A percentile compares a stretch with the other conserved stretches of the same genome.
Conservation (phyloP, 1,140 invertebrate species). For the Bombus superbus region DNA sequence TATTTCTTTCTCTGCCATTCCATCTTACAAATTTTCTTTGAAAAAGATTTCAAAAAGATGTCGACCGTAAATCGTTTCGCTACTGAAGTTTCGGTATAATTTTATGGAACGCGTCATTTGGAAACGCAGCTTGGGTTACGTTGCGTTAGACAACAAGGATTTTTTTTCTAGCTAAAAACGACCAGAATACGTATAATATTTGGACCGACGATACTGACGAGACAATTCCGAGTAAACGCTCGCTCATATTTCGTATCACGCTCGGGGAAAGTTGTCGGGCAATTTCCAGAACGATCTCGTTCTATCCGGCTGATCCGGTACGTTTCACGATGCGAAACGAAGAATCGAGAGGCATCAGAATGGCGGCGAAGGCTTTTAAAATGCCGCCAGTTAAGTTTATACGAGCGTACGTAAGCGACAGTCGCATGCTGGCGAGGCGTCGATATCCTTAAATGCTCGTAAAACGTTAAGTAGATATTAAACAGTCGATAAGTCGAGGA, state of each 20-base stretch:
- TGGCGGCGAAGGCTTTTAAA: background rate
- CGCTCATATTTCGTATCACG: background rate
- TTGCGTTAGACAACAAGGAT: too few relatives aligned
- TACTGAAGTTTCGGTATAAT: background rate
- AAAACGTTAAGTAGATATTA: slow-evolving; percentile 59
- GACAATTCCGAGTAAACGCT: background rate
- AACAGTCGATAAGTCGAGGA: slow-evolving; percentile 45
- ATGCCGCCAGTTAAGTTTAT: slow-evolving; percentile 49
- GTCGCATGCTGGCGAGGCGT: slow-evolving; percentile 5
- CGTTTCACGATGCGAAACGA: background rate
- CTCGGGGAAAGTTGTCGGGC: background rate
- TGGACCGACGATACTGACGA: background rate
- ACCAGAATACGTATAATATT: too few relatives aligned
- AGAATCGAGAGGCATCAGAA: background rate
- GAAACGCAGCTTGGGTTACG: background rate
- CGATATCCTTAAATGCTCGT: slow-evolving; percentile 58
- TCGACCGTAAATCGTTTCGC: background rate
- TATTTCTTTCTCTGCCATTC: background rate
- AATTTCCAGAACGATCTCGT: background rate
- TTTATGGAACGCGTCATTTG: background rate
- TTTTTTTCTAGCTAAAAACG: background rate
- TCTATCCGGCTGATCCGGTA: background rate
- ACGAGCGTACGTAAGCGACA: slow-evolving; percentile 19
- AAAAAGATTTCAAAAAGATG: background rate
- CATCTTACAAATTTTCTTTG: background rate